Base-by-base conservation (phyloP, 2,888 invertebrate species). In the Drosophila anomalata region DNA sequence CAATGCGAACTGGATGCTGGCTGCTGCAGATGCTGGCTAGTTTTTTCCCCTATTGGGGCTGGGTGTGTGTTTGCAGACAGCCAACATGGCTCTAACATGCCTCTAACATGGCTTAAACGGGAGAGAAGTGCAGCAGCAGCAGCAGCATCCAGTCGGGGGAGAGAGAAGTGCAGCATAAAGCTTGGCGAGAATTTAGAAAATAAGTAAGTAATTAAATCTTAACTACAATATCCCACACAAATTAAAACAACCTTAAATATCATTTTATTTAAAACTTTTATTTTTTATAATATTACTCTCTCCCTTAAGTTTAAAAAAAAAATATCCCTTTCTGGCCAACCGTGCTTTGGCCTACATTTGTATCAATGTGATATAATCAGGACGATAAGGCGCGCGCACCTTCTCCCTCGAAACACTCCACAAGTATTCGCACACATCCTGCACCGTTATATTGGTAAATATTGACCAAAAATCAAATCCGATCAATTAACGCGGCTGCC, bases 341-440 rank as follows among this genome's bases (percentile, higher is more conserved):
- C 76, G 78, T 84, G 89, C 89, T 85, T 85, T 85, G 85, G 86
- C 85, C 85, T 85, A 85, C 86, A 89, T 88, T 89, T 77, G 56
- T 65, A 75, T 70, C 65, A 52, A 71, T 83, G 86, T 85, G 85
- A 87, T 85, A 85, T 85, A 85, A 85, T 87, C 85, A 76, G 89
- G 85, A 65, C 89, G 89, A 78, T 73, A 80, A 71, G 73, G 81
- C 75, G 75, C 73, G 73, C 69, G 79, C 70, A 80, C 75, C 61
- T 55, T 44, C 31, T 62, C 70, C 72, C 63, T 56, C 51, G 41
- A 65, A 75, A 75, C 77, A 72, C 81, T 88, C 80, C 76, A 83
- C 88, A 86, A 87, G 87, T 87, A 84, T 87, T 85, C 60, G 67
- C 53, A 54, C 46, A 62, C 22, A 4, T 72, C 65, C 63, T 26